These are phyloP conservation scores for Drosophila ironensis DNA, from an alignment of 1,140 invertebrate species.

Conservation along the genomic window DNA sequence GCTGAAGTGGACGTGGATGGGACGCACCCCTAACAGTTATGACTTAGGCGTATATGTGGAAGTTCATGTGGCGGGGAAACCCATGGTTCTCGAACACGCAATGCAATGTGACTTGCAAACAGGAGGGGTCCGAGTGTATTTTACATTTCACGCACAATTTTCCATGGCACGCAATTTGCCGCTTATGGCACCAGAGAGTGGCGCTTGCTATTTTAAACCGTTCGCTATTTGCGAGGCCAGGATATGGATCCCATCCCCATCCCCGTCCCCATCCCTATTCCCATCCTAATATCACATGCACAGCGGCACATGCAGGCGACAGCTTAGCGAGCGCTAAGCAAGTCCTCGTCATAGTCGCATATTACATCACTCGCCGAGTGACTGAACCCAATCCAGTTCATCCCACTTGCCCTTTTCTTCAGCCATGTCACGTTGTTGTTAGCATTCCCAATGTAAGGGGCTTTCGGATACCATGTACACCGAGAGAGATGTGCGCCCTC, in stretches of 20 bases:
- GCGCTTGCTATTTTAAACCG: slow-evolving; percentile 57
- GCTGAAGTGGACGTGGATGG: neutral
- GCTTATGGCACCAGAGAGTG: slow-evolving; percentile 53
- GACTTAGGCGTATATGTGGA: slow-evolving; percentile 38
- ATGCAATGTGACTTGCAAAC: slow-evolving; percentile 38
- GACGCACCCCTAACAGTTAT: slow-evolving; percentile 41
- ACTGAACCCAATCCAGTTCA: slow-evolving; percentile 55
- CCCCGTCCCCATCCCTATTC: neutral
- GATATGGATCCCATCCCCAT: neutral
- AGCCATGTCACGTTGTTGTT: slow-evolving; percentile 78
- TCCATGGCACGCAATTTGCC: slow-evolving; percentile 72
- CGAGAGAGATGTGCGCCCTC: neutral
- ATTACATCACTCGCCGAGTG: slow-evolving; percentile 71
- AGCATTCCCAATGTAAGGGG: slow-evolving; percentile 48
- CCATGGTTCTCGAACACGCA: slow-evolving; percentile 38
- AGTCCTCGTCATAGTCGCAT: slow-evolving; percentile 65
- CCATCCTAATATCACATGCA: slow-evolving; percentile 68
- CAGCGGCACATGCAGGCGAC: slow-evolving; percentile 69
- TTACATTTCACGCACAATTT: slow-evolving; percentile 81
- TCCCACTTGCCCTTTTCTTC: slow-evolving; percentile 50
- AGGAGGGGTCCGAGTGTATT: slow-evolving; percentile 36
- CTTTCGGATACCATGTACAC: neutral
- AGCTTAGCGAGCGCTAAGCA: slow-evolving; percentile 71
- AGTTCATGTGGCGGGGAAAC: slow-evolving; percentile 5
- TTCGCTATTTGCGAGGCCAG: neutral